Base-by-base conservation (phyloP, 1,140 invertebrate genomes). In the Phocides pigmalion region DNA sequence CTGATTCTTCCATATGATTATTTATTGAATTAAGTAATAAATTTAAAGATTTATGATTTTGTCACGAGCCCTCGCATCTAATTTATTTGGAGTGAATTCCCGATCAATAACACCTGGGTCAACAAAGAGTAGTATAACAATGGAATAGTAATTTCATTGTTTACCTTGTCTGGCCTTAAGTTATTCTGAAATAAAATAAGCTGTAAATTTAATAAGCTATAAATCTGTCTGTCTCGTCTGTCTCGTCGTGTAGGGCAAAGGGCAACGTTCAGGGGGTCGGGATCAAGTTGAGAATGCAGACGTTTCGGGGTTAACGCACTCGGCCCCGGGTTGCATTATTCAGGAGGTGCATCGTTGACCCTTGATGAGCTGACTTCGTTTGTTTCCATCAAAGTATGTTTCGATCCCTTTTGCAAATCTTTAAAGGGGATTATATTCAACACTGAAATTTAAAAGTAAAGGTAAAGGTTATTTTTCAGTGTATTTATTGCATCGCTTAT, bases 301-400 rank as follows among this genome's bases (percentile, higher is more conserved):
- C 83, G 77, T 68, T 25, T 73, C 58, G 76, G 66, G 85, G 84
- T 86, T 81, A 85, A 86, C 51, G 83, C 64, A 79, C 85, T 78
- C 17, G 58, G 70, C 47, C 65, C 58, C 51, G 64, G 47, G 56
- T 76, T 84, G 74, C 72, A 79, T 84, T 75, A 81, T 85, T 75
- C 78, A 86, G 66, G 47, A 62, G 72, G 70, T 81, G 75, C 76
- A 81, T 75, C 78, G 76, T 74, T 82, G 76, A 83, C 72, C 76
- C 69, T 66, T 65, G 56, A 67, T 32, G 56, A 64, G 66, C 68
- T 72, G 68, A 67, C 49, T 75, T 65, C 50, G 54, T 68, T 69
- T 69, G 66, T 39, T 66, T 64, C 46, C 22, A 67, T 63, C 59
- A 37, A 62, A 50, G 53, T 53, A 68, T 64, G 62, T 35, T 64